Evolutionary conservation across 2,888 invertebrate species (phyloP).

Genomic region (Crocallis elinguaria): DNA sequence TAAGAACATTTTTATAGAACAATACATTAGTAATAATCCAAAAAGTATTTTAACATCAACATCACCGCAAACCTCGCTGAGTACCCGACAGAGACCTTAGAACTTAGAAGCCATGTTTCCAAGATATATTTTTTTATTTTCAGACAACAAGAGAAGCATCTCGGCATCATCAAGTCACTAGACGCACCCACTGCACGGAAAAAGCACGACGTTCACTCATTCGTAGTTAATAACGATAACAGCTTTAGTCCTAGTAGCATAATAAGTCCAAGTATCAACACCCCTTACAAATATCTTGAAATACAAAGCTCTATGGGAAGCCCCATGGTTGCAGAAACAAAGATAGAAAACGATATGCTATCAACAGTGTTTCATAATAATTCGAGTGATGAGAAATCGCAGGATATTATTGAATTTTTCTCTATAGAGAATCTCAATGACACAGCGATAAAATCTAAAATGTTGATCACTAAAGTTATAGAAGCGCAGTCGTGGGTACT

Average conservation of each 20-base stretch:
- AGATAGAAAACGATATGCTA: conserved; percentile 36
- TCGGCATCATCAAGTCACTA: conserved; percentile 87
- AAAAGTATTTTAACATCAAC: too few species aligned
- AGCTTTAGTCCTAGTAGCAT: conserved; percentile 45
- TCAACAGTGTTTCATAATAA: conserved; percentile 20
- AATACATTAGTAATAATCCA: too few species aligned
- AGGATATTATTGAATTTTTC: conserved; percentile 47
- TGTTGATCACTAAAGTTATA: conserved; percentile 60
- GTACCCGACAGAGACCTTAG: too few species aligned
- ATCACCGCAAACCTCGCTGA: too few species aligned
- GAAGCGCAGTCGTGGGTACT: conserved; percentile 72
- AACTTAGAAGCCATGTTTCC: too few species aligned
- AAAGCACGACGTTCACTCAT: conserved; percentile 80
- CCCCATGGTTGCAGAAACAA: conserved; percentile 38
- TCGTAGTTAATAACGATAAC: conserved; percentile 67
- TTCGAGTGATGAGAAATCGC: conserved; percentile 28
- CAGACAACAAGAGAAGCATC: conserved; percentile 92
- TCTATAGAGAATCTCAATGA: conserved; percentile 49
- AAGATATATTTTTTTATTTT: conserved; percentile 36
- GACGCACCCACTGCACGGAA: conserved; percentile 74
- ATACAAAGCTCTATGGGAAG: conserved; percentile 57
- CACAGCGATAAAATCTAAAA: conserved; percentile 44
- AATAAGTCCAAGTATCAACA: conserved; percentile 51
- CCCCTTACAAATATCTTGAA: conserved; percentile 62
- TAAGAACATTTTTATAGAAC: too few species aligned